Base-by-base conservation (phyloP, 1,140 invertebrate species). In the Lasioglossum baleicum region DNA sequence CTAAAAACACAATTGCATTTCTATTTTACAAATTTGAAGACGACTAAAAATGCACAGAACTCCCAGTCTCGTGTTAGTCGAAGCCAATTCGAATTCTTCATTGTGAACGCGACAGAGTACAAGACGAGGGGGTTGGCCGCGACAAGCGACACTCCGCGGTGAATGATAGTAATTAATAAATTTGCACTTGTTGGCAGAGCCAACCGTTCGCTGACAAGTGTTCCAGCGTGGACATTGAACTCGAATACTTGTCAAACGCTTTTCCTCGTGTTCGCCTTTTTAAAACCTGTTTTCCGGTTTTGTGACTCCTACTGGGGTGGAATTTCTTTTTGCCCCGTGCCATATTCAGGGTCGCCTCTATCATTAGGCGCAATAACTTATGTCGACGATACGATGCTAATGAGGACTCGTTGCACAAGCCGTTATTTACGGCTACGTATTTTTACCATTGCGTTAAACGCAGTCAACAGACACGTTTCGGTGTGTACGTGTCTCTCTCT, bases 321-420 rank as follows among this genome's bases (percentile, higher is more conserved):
- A 48, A 31, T 65, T 63, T 20, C 51, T 61, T 58, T 75, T 79
- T 72, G 71, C 71, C 22, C n/a, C n/a, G 17, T 60, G 42, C 80
- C 69, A 69, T 22, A 84, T 78, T 81, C 71, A 84, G 78, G 81
- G 81, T 82, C 80, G 80, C 79, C 88, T 88, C 85, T 90, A 89
- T 88, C 86, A 90, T 88, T 87, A 90, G 76, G 73, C 51, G 88
- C 88, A 86, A 90, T 90, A 90, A 90, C 83, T 88, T 90, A 89
- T 74, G 81, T 82, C 87, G 84, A 74, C 75, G 83, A 89, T 88
- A 86, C 82, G 87, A 90, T 89, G 88, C 87, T 90, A 90, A 90
- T 89, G 88, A 90, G 88, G 87, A 87, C 87, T 90, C 85, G 85
- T 81, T 69, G 75, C 79, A 58, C 78, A 75, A 77, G 75, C 75